Evolutionary conservation across 2,797 vertebrate species (phyloP), one percentile per base, ranked within the genome.

Genomic region (Epinephelus coioides): DNA sequence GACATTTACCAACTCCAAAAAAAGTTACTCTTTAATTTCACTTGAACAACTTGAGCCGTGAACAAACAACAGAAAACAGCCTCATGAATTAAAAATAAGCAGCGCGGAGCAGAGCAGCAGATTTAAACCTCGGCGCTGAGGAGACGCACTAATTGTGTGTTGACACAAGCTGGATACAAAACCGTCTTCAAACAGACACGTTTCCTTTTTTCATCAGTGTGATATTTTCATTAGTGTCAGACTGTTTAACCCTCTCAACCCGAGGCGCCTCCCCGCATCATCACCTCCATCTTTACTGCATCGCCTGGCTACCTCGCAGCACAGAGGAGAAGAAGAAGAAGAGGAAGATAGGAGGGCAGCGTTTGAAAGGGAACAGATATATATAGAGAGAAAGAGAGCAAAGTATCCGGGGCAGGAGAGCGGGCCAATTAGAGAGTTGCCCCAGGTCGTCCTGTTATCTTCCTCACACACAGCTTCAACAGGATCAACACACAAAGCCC

Each of bases 161-260:
- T 71, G 43, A 65, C 60, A 55, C 51, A 23, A 63, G 53, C 55
- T 67, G 49, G 44, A 49, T 18, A 46, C 25, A 40, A 6, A 66
- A 67, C 34, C n/a, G 53, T 11, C 60, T 63, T 73, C 49, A 65
- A 53, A 80, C 23, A 38, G 11, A 19, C 19, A 9, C 21, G 1
- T 5, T 10, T 40, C 27, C 19, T 34, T 23, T 38, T 46, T 54
- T 25, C 34, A 43, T 43, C 46, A 46, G 9, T 6, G 21, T 43
- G 64, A 79, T 66, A 12, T 57, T 75, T 78, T 62, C 69, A 40
- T 76, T 69, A 50, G 56, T 49, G 12, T 64, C 66, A 34, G 43
- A 2, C 60, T 53, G 77, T 80, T 88, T 91, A 90, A 86, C 83
- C 88, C 59, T 57, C 65, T 50, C 44, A 25, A 79, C 85, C 73